Percentiles rank a stretch among this genome's conserved stretches.
Evolutionary conservation across 1,140 invertebrate genomes (phyloP).

Genomic region (Mya arenaria): DNA sequence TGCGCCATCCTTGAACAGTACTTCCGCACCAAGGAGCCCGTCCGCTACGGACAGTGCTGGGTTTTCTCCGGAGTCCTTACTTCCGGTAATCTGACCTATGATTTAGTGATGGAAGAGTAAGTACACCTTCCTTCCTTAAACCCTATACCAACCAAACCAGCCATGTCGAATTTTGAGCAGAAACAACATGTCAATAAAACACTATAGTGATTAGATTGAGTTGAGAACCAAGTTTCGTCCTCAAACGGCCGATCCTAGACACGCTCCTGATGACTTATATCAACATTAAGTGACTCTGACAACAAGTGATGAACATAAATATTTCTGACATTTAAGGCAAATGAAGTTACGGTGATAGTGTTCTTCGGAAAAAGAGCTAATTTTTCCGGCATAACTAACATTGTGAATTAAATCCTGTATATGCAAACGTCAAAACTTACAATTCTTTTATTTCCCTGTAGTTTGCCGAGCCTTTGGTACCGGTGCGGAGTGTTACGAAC

Average conservation of each 20-base stretch:
- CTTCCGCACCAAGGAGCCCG: conserved; percentile 89
- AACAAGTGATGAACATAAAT: not conserved
- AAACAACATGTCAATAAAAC: not conserved
- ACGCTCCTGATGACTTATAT: not conserved
- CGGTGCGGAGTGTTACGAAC: too few relatives aligned
- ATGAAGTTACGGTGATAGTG: too few relatives aligned
- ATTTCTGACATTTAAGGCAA: not conserved
- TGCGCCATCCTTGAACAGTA: conserved; percentile 92
- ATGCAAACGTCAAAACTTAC: too few relatives aligned
- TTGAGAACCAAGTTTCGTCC: not conserved
- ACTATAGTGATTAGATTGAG: not conserved
- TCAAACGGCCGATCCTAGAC: not conserved
- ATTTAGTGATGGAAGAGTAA: too few relatives aligned
- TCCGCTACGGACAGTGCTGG: conserved; percentile 97
- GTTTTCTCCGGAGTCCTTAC: conserved; percentile 94
- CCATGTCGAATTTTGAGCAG: not conserved
- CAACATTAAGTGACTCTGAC: not conserved
- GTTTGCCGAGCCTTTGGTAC: too few relatives aligned
- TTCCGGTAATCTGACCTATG: conserved; percentile 86
- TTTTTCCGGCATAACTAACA: too few relatives aligned
- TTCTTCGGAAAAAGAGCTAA: too few relatives aligned
- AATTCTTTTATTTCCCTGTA: too few relatives aligned
- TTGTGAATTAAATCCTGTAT: too few relatives aligned
- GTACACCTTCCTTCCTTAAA: too few relatives aligned
- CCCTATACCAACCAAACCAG: not conserved